phyloP scores from a whole-genome alignment of 2,113 vertebrate species.

The Carettochelys insculpta region DNA sequence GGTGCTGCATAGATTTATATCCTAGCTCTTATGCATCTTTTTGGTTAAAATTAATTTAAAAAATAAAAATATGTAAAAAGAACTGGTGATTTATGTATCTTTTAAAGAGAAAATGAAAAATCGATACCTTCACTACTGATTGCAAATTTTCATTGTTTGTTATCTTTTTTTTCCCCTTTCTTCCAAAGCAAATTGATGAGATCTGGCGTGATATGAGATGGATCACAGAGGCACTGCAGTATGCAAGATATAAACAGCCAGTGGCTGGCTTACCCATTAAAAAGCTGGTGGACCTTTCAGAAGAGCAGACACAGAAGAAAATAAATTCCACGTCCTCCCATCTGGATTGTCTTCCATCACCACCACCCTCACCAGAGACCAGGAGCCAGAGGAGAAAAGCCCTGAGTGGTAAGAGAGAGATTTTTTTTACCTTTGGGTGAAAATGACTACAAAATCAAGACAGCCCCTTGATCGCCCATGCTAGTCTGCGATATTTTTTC shows the following conservation, averaged over 20 bases:
- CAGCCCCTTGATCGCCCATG: background rate
- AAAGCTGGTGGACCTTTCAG: slow-evolving; percentile 81
- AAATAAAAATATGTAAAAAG: background rate
- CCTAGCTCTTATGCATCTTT: background rate
- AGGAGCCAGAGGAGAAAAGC: slow-evolving; percentile 83
- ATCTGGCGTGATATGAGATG: slow-evolving; percentile 93
- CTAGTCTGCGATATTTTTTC: background rate
- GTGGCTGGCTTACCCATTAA: slow-evolving; percentile 83
- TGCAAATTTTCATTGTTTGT: background rate
- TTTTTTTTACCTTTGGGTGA: background rate
- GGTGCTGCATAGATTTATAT: background rate
- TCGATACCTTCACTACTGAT: background rate
- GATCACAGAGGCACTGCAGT: slow-evolving; percentile 94
- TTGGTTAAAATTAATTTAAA: background rate
- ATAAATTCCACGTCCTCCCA: slow-evolving; percentile 91
- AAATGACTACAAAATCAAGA: background rate
- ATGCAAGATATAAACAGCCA: slow-evolving; percentile 92
- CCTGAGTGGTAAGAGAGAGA: slow-evolving; percentile 81
- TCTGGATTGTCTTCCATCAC: slow-evolving; percentile 90
- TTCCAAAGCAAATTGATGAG: slow-evolving; percentile 91
- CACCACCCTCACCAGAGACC: slow-evolving; percentile 87
- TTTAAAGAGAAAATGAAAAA: background rate
- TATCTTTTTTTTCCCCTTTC: background rate
- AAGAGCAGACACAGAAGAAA: slow-evolving; percentile 82
- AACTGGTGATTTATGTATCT: background rate